These are phyloP conservation scores for Pardosa pseudoannulata DNA, from an alignment of 2,888 invertebrate species.

Conservation along the genomic window DNA sequence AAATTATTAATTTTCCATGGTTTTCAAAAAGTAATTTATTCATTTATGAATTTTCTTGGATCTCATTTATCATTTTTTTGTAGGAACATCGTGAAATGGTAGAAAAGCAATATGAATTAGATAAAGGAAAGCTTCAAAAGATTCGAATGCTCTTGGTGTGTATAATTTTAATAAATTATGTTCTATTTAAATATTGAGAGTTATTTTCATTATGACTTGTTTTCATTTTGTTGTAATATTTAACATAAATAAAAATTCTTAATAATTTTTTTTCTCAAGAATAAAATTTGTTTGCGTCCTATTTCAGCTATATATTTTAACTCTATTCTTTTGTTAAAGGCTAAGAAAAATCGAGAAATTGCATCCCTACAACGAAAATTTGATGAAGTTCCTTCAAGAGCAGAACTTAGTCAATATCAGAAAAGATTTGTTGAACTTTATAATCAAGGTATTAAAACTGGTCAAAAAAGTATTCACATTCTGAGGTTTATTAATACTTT, in stretches of 20 bases:
- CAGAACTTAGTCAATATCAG: conserved; percentile 96
- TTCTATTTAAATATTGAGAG: too few species aligned
- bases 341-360: conserved; percentile 86
- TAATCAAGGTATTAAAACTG: conserved; percentile 82
- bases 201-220: too few species aligned
- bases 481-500: too few species aligned
- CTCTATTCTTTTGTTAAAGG: too few species aligned
- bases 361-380: conserved; percentile 89
- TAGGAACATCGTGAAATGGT: conserved; percentile 77
- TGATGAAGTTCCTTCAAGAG: conserved; percentile 94
- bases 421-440: conserved; percentile 96
- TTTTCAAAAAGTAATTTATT: too few species aligned
- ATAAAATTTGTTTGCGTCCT: background rate
- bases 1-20: too few species aligned
- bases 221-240: too few species aligned
- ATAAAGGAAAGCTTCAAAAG: conserved; percentile 78
- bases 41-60: too few species aligned
- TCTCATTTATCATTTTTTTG: too few species aligned
- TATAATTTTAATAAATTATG: background rate
- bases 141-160: conserved; percentile 77
- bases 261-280: too few species aligned
- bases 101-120: conserved; percentile 77
- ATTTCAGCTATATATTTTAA: conserved; percentile 2
- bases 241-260: too few species aligned
- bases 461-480: background rate